Evolutionary conservation across 2,797 vertebrate species (phyloP).

Genomic region (Gambelia wislizenii): DNA sequence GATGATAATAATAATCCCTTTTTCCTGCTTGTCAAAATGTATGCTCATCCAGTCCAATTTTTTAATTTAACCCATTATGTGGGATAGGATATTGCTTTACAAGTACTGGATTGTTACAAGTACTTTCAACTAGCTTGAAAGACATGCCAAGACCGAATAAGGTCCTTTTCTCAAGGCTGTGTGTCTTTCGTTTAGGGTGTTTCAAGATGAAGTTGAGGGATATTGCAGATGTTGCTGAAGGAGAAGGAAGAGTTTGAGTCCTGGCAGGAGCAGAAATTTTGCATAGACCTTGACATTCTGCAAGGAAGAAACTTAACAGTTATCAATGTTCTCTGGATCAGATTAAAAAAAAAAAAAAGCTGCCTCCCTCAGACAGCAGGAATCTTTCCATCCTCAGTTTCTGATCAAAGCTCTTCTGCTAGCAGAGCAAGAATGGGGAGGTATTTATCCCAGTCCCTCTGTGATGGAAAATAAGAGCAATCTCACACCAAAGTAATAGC

Average conservation of each 20-base stretch:
- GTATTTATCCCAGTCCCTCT: background rate
- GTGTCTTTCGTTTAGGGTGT: background rate
- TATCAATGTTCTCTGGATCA: background rate
- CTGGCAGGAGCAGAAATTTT: background rate
- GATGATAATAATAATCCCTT: no score
- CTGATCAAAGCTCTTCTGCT: background rate
- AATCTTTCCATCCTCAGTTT: background rate
- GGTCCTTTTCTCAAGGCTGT: background rate
- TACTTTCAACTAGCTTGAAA: background rate
- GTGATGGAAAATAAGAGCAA: no score
- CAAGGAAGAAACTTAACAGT: background rate
- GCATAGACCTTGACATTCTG: background rate
- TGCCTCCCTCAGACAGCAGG: background rate
- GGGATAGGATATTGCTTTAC: background rate
- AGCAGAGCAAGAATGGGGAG: background rate
- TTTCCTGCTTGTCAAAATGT: no score
- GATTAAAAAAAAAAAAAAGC: no score
- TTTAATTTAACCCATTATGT: background rate
- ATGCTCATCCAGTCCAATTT: background rate
- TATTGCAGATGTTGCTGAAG: background rate
- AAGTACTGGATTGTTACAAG: no score
- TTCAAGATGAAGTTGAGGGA: background rate
- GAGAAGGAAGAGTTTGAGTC: background rate
- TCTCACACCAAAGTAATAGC: no score
- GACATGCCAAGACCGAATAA: background rate